phyloP scores from a whole-genome alignment of 2,888 invertebrate genomes.

The Rhabditoides inermis region DNA sequence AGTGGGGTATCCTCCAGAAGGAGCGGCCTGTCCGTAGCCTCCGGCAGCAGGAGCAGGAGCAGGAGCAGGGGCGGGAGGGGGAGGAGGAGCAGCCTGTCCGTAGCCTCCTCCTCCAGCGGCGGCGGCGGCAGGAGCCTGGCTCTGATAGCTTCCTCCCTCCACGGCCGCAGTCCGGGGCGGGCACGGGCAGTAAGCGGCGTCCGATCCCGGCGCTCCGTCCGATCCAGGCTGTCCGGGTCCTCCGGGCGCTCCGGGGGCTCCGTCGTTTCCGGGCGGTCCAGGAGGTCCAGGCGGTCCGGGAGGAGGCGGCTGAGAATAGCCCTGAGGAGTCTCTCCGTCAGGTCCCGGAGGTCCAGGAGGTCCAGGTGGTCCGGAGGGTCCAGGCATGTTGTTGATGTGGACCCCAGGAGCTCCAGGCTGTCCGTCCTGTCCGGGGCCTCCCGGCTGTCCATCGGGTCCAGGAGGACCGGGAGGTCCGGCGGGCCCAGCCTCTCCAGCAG shows the following conservation, averaged over 20 bases:
- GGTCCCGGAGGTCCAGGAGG: constrained; percentile 29
- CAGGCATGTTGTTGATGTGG: no score
- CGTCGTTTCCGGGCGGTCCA: constrained; percentile 25
- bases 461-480: constrained; percentile 20
- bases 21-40: no score
- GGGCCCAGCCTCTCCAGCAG: no score
- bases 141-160: constrained; percentile 8
- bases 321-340: constrained; percentile 14
- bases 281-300: constrained; percentile 31
- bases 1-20: no score
- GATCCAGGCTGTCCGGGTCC: constrained; percentile 20
- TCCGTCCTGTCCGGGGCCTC: constrained; percentile 20
- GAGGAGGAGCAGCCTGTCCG: constrained; percentile 4
- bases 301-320: constrained; percentile 20
- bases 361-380: constrained; percentile 31
- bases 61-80: constrained; percentile 7
- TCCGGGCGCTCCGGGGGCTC: constrained; percentile 22
- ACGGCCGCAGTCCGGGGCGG: constrained; percentile 19
- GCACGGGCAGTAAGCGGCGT: constrained; percentile 19
- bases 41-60: constrained; percentile 5
- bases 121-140: not conserved
- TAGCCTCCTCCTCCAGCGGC: constrained; percentile 4
- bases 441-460: constrained; percentile 25
- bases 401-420: constrained; percentile 18
- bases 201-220: constrained; percentile 22